Base-by-base conservation (phyloP, 2,113 vertebrate genomes). In the Cynopterus brachyotis region DNA sequence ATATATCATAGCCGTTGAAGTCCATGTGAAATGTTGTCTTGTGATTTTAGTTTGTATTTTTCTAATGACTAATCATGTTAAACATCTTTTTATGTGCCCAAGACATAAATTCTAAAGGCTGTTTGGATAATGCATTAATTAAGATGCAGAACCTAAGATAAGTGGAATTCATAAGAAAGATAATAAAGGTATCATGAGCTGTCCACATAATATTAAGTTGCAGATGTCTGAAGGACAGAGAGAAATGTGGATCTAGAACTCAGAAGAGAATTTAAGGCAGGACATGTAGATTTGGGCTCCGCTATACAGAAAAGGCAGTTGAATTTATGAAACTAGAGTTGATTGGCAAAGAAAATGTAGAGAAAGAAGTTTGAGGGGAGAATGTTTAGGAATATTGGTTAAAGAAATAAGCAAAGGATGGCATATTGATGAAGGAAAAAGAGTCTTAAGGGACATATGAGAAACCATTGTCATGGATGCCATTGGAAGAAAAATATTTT, bases 21-120 rank as follows among this genome's bases (percentile, higher is more conserved):
- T 53, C 4, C 20, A 17, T n/a, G n/a, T 60, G 64, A 93, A 94
- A 40, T 78, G 22, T 20, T 60, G 60, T 60, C 9, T 90, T 20
- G 35, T 37, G n/a, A n/a, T 96, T 84, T 86, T 50, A 73, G 47
- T 89, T 86, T 95, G 40, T n/a, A 67, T 88, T 75, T 83, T 69
- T 11, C 32, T 50, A 47, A 67, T 55, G 72, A 67, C 9, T 64
- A 64, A 88, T 67, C 12, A 12, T 35, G 45, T 57, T 57, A 47
- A 82, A 67, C 37, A 24, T 66, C 45, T 89, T 73, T 91, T 72
- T 35, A 47, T 80, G 22, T 87, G 35, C 32, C 42, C 3, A 67
- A 42, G 62, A 47, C 42, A 89, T 75, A 76, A 80, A 75, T 89
- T 89, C 53, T 85, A 64, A 94, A 85, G 90, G 32, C 70, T 95